Conservation (phyloP, 2,888 invertebrate species). For the Chironomus riparius region DNA sequence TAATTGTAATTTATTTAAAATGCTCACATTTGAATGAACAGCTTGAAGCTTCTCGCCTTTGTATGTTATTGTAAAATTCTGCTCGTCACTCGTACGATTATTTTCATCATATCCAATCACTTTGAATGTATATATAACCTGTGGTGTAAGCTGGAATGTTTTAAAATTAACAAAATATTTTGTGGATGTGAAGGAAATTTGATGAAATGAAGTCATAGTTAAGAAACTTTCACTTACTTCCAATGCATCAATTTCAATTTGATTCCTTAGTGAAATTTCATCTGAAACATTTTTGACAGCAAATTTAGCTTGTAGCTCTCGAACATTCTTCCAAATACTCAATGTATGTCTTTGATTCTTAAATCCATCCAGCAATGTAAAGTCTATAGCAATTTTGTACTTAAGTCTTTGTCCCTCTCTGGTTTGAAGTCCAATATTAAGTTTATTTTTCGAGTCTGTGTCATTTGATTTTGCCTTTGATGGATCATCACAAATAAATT, state of each 20-base stretch:
- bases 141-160: constrained; percentile 11
- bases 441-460: neutral
- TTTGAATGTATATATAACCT: constrained; percentile 20
- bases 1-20: neutral
- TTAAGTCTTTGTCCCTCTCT: constrained; percentile 20
- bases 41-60: constrained; percentile 24
- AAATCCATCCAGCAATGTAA: constrained; percentile 17
- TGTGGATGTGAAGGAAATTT: neutral
- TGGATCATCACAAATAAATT: constrained; percentile 15
- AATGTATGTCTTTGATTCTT: constrained; percentile 15
- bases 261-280: constrained; percentile 24
- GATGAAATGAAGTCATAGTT: too few species aligned
- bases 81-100: neutral
- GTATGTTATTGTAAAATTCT: constrained; percentile 23
- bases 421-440: constrained; percentile 17
- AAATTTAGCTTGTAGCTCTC: constrained; percentile 20
- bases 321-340: constrained; percentile 22
- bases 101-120: constrained; percentile 21
- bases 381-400: constrained; percentile 16
- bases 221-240: too few species aligned
- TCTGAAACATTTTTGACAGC: neutral
- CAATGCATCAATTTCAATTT: constrained; percentile 21
- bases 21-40: constrained; percentile 11
- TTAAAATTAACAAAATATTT: neutral
- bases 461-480: neutral